Conservation (phyloP, 2,797 vertebrate species). For the Caiman crocodilus region DNA sequence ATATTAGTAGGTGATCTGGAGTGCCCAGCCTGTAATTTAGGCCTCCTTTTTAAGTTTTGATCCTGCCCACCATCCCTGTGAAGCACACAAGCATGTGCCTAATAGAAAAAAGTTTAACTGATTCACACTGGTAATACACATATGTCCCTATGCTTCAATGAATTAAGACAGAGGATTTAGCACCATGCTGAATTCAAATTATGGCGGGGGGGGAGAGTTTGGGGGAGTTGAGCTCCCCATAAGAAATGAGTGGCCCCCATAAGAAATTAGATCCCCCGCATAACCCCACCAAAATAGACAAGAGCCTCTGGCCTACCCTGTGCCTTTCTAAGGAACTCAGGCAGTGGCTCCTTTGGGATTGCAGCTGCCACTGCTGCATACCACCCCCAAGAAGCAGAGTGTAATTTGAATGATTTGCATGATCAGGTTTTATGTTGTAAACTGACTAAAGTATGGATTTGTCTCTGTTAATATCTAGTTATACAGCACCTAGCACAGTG, state of each 20-base stretch:
- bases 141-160: background rate
- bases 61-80: background rate
- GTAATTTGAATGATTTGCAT: too few species aligned
- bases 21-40: background rate
- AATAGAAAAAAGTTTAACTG: background rate
- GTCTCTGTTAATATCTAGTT: background rate
- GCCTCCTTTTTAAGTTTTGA: background rate
- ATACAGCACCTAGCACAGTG: background rate
- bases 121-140: background rate
- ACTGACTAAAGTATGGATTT: background rate
- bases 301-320: too few species aligned
- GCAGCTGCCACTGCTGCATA: too few species aligned
- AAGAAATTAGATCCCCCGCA: too few species aligned
- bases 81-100: background rate
- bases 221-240: too few species aligned
- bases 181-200: background rate
- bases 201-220: too few species aligned
- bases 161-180: background rate
- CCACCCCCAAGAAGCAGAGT: too few species aligned
- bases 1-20: background rate
- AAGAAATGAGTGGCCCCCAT: too few species aligned
- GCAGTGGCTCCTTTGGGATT: too few species aligned
- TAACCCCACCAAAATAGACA: too few species aligned
- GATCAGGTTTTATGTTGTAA: accelerated
- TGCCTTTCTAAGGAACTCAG: too few species aligned